These are phyloP conservation scores for Papio anubis DNA, from an alignment of 2,113 vertebrate species.

Conservation along the genomic window DNA sequence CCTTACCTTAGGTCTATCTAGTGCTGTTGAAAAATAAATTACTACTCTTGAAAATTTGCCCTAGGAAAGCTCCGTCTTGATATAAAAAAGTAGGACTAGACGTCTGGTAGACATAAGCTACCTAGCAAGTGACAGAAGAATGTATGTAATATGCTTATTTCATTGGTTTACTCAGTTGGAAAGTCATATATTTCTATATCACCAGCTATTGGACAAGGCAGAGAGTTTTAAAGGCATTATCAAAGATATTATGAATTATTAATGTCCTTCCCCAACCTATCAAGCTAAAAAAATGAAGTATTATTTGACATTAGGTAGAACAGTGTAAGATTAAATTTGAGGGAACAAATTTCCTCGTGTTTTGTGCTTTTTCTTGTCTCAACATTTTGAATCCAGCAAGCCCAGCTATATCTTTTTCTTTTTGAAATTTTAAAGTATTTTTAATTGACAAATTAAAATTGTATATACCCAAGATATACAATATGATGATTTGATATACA, in stretches of 20 bases:
- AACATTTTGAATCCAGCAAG: not conserved
- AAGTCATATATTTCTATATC: not conserved
- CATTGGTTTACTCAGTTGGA: not conserved
- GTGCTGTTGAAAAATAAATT: not conserved
- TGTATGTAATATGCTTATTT: not conserved
- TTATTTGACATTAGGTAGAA: not conserved
- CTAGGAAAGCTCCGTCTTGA: not conserved
- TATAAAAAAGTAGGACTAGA: not conserved
- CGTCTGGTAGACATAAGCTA: not conserved
- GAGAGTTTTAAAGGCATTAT: not conserved
- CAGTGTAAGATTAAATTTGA: not conserved
- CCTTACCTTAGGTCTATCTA: not conserved
- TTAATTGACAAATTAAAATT: not conserved
- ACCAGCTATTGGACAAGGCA: not conserved
- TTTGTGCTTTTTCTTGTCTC: not conserved
- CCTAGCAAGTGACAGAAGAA: not conserved
- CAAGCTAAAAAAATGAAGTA: not conserved
- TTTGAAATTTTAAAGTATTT: not conserved
- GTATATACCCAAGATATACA: not conserved
- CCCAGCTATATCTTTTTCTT: not conserved
- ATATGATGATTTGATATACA: not conserved
- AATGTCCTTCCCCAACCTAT: not conserved
- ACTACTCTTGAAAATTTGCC: not conserved
- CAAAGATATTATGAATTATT: not conserved
- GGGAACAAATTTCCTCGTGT: not conserved